Conservation (phyloP, 2,888 invertebrate genomes). For the Clivina fossor region DNA sequence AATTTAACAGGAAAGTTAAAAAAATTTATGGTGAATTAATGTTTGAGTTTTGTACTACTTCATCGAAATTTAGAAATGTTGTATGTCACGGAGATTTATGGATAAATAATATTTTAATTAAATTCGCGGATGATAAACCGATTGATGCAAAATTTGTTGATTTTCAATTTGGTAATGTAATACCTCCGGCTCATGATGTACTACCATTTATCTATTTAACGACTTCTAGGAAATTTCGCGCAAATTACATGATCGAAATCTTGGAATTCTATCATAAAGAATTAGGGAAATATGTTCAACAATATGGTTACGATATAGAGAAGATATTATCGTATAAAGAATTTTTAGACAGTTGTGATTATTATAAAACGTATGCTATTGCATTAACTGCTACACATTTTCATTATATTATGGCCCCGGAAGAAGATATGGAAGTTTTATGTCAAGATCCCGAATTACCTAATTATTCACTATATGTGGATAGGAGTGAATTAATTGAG, state of each 20-base stretch:
- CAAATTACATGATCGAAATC: slow-evolving; percentile 2
- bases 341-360: slow-evolving; percentile 20
- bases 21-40: slow-evolving; percentile 13
- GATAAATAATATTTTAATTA: slow-evolving; percentile 44
- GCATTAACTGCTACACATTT: slow-evolving; percentile 15
- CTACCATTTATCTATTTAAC: slow-evolving; percentile 27
- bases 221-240: slow-evolving; percentile 22
- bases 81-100: slow-evolving; percentile 40
- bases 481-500: slow-evolving; percentile 20
- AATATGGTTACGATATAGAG: slow-evolving; percentile 8
- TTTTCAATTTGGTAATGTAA: slow-evolving; percentile 55
- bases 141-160: slow-evolving; percentile 49
- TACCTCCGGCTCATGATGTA: slow-evolving; percentile 65
- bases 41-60: slow-evolving; percentile 47
- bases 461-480: slow-evolving; percentile 13
- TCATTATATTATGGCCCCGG: slow-evolving; percentile 12
- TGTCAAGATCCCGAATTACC: slow-evolving; percentile 10
- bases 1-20: slow-evolving; percentile 34
- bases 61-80: slow-evolving; percentile 46
- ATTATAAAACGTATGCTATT: slow-evolving; percentile 13
- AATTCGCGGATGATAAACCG: slow-evolving; percentile 41
- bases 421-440: slow-evolving; percentile 17
- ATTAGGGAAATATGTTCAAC: background rate
- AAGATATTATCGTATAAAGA: slow-evolving; percentile 15
- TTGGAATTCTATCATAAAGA: slow-evolving; percentile 16